A percentile compares a stretch with the other conserved stretches of the same genome.
Evolutionary conservation across 1,140 invertebrate species (phyloP).

Genomic region (Atta cephalotes): DNA sequence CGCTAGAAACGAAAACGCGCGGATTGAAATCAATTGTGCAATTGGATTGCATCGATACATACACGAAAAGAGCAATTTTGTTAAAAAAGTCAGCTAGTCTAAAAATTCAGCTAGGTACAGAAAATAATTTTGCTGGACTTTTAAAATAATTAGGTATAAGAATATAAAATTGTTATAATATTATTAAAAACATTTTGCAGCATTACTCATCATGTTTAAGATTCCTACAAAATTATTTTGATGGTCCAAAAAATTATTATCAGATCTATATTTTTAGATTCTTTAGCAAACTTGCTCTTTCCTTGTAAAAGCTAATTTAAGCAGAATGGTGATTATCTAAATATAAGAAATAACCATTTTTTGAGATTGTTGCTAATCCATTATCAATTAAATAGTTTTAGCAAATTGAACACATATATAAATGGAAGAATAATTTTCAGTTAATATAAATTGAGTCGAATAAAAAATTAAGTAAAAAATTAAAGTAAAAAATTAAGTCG

Average conservation of each 20-base stretch:
- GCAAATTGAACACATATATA: background rate
- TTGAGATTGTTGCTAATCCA: background rate
- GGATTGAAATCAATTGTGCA: slow-evolving; percentile 48
- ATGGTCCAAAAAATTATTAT: too few species aligned
- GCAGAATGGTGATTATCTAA: slow-evolving; percentile 29
- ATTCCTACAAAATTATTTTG: too few species aligned
- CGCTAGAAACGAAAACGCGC: slow-evolving; percentile 12
- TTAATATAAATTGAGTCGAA: background rate
- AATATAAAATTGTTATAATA: too few species aligned
- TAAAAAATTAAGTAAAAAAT: background rate
- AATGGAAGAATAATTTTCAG: background rate
- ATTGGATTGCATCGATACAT: slow-evolving; percentile 34
- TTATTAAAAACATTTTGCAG: too few species aligned
- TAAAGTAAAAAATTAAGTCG: background rate
- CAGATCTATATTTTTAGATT: too few species aligned
- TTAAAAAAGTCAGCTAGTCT: too few species aligned
- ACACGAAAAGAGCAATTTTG: too few species aligned
- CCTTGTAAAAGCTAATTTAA: slow-evolving; percentile 3
- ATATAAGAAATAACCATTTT: background rate
- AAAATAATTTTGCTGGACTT: too few species aligned
- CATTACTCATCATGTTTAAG: too few species aligned
- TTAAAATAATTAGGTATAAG: too few species aligned
- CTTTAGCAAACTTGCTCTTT: too few species aligned
- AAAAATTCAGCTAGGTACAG: too few species aligned
- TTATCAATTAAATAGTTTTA: background rate